Evolutionary conservation across 2,888 invertebrate genomes (phyloP), one percentile per base, ranked within the genome.

Genomic region (Electrophaes corylata): DNA sequence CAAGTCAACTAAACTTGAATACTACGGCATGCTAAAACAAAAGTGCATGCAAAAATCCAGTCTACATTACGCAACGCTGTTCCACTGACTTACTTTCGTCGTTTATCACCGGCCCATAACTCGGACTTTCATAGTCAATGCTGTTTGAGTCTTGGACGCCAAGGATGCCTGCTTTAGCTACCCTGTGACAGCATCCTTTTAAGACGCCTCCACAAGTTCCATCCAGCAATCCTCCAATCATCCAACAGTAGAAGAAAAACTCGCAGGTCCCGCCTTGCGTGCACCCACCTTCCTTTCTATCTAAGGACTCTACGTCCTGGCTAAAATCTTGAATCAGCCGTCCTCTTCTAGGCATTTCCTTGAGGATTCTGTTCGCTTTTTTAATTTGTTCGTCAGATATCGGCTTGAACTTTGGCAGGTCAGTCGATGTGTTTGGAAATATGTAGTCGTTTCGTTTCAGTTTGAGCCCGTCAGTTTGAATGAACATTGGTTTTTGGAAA

Each of bases 201-300:
- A 97, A 93, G 67, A 97, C 92, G 64, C 96, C 95, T 69, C 95
- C 95, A 85, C 97, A 98, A 66, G 96, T 94, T 67, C 96, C 96
- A 76, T 97, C 97, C 78, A 97, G 92, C 57, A 97, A 93, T 60
- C 97, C 97, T 70, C 97, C 96, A 60, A 96, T 94, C 93, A 97
- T 94, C 97, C 97, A 98, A 91, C 97, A 98, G 87, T 96, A 94
- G 78, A 97, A 93, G 93, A 97, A 97, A 92, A 97, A 97, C 87
- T 97, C 97, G 86, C 98, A 98, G 66, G 95, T 95, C 54, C 96
- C 95, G 60, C 96, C 96, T 75, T 94, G 93, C 41, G 93, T 88
- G 81, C 96, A 96, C 54, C 93, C 91, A 69, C 93, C 93, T 67
- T 93, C 86, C 50, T 84, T 80, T 62, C 88, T 58, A 45, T 69